Evolutionary conservation across 2,888 invertebrate species (phyloP).

Genomic region (Synergus laeviventris): DNA sequence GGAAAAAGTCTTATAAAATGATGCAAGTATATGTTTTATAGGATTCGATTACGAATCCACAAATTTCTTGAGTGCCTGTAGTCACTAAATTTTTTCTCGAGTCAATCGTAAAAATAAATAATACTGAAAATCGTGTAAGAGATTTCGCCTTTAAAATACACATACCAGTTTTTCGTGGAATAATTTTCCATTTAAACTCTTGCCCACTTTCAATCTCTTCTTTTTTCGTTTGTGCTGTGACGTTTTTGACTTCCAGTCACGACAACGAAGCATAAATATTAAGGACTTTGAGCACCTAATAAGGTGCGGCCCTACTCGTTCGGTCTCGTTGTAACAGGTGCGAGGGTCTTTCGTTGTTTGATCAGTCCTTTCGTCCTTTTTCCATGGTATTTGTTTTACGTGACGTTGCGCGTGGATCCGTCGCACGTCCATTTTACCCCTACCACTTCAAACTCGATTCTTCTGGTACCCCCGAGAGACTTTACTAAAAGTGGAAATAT

Average conservation of each 20-base stretch:
- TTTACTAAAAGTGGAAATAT: slow-evolving; percentile 33
- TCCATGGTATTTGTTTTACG: slow-evolving; percentile 53
- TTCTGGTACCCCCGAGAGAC: slow-evolving; percentile 20
- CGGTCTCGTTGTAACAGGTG: slow-evolving; percentile 69
- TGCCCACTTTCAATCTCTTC: slow-evolving; percentile 12
- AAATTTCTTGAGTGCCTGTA: slow-evolving; percentile 21
- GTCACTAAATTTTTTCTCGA: slow-evolving; percentile 1
- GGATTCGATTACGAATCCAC: slow-evolving; percentile 11
- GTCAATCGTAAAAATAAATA: slow-evolving; percentile 17
- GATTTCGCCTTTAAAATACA: slow-evolving; percentile 31
- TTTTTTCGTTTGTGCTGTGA: not conserved
- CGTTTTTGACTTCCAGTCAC: slow-evolving; percentile 37
- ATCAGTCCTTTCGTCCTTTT: slow-evolving; percentile 63
- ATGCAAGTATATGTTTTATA: slow-evolving; percentile 12
- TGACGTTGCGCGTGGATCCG: slow-evolving; percentile 49
- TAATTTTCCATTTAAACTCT: slow-evolving; percentile 35
- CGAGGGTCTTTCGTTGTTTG: slow-evolving; percentile 65
- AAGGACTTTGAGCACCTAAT: slow-evolving; percentile 54
- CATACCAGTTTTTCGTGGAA: slow-evolving; percentile 28
- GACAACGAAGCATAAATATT: slow-evolving; percentile 36
- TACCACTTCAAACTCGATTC: slow-evolving; percentile 5
- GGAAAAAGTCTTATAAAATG: not conserved
- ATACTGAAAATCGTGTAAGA: slow-evolving; percentile 27
- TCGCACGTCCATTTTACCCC: slow-evolving; percentile 37
- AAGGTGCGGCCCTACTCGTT: slow-evolving; percentile 57